Conservation (phyloP, 2,888 invertebrate species). For the Tipula lateralis region DNA sequence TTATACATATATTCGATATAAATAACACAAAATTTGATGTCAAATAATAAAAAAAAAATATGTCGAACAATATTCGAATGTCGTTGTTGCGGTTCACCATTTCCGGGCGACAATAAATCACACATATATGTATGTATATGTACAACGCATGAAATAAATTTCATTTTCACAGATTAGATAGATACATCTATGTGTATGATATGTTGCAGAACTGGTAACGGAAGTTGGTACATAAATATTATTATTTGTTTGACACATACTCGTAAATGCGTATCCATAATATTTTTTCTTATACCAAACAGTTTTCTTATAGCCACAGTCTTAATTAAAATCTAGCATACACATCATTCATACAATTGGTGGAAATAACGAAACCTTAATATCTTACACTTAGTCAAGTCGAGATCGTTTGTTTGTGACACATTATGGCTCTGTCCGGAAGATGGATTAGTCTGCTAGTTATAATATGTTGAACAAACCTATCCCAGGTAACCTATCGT, state of each 20-base stretch:
- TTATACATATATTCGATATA: not conserved
- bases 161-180: not conserved
- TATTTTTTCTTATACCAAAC: not conserved
- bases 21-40: not conserved
- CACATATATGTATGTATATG: not conserved
- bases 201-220: not conserved
- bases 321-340: too few relatives aligned
- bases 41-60: not conserved
- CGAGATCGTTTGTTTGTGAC: too few relatives aligned
- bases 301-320: too few relatives aligned
- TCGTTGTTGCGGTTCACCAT: not conserved
- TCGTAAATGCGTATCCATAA: not conserved
- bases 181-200: not conserved
- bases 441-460: too few relatives aligned
- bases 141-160: not conserved
- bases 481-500: too few relatives aligned
- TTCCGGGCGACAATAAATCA: constrained; percentile 15
- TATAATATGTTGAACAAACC: too few relatives aligned
- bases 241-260: not conserved
- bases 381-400: too few relatives aligned
- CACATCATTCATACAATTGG: too few relatives aligned
- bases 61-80: not conserved
- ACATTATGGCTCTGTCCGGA: too few relatives aligned
- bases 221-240: not conserved
- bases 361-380: too few relatives aligned